Evolutionary conservation across 2,888 invertebrate species (phyloP), one percentile per base, ranked within the genome.

Genomic region (Mesorhabditis sp.): DNA sequence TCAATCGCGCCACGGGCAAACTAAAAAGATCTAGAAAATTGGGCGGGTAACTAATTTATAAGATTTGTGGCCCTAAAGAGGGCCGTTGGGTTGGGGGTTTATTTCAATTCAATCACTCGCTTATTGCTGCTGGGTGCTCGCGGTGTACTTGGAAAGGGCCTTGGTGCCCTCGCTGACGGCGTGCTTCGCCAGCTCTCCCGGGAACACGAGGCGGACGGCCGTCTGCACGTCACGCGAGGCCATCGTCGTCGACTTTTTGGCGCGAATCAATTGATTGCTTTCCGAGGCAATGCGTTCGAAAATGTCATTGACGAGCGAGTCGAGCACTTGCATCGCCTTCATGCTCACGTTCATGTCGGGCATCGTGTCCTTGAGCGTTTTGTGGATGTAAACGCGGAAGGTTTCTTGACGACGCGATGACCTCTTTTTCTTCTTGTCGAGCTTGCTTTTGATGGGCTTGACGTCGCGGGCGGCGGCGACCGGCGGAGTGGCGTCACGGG

Each of bases 281-380:
- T 84, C 84, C 0, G 88, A 87, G 0, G 91, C 91, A 62, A 92
- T 90, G 63, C 90, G 89, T 83, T 92, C 91, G 80, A 92, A 88
- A 80, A 91, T 90, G 78, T 92, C 92, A 76, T 90, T 91, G 0
- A 92, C 90, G 73, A 92, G 92, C 80, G 90, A 90, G 78, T 91
- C 91, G 91, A 92, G 91, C 75, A 92, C 91, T 76, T 89, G 86
- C 90, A 91, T 91, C 0, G 91, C 90, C 79, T 91, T 91, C 43
- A 89, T 89, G 0, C 91, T 90, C 67, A 92, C 90, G 0, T 91
- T 90, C 62, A 90, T 88, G 84, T 91, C 90, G 0, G 90, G 89
- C 28, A 28, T 28, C 28, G 28, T 28, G 28, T 28, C 28, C 28
- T 28, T 28, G 28, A 28, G 28, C 28, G 76, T 90, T 89, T 10